Evolutionary conservation across 1,140 invertebrate species (phyloP).

Genomic region (Sitophilus oryzae): DNA sequence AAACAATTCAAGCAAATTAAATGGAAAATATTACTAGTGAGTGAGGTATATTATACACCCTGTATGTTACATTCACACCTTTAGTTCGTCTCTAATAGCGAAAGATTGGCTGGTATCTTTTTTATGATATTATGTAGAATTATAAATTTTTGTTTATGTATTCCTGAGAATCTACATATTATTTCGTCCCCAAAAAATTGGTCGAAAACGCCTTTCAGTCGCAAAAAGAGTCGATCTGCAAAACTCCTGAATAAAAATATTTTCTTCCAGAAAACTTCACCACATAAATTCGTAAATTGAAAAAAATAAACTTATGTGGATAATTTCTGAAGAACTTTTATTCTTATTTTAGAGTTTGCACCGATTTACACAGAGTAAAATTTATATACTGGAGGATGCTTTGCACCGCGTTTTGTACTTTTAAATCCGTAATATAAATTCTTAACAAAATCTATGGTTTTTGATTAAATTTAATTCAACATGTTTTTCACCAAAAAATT

Average conservation of each 20-base stretch:
- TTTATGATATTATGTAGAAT: conserved; percentile 14
- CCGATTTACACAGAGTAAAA: too few species aligned
- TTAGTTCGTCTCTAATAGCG: background rate
- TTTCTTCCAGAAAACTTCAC: background rate
- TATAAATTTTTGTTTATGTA: conserved; percentile 25
- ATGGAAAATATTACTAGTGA: background rate
- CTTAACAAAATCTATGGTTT: conserved; percentile 25
- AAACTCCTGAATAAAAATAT: background rate
- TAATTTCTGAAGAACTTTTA: too few species aligned
- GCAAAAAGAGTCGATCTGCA: background rate
- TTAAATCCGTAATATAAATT: conserved; percentile 30
- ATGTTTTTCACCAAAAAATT: too few species aligned
- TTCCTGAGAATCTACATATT: conserved; percentile 23
- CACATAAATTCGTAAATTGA: too few species aligned
- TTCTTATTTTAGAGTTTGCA: too few species aligned
- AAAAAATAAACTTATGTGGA: too few species aligned
- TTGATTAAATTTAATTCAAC: background rate
- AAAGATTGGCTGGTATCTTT: background rate
- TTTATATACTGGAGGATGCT: conserved; percentile 27
- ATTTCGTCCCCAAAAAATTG: conserved; percentile 14
- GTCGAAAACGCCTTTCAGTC: too few species aligned
- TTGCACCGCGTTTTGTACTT: conserved; percentile 32
- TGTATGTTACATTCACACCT: background rate
- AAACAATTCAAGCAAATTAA: background rate
- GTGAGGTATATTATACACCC: background rate